Base-by-base conservation (phyloP, 2,113 vertebrate species). In the Erinaceus europaeus region DNA sequence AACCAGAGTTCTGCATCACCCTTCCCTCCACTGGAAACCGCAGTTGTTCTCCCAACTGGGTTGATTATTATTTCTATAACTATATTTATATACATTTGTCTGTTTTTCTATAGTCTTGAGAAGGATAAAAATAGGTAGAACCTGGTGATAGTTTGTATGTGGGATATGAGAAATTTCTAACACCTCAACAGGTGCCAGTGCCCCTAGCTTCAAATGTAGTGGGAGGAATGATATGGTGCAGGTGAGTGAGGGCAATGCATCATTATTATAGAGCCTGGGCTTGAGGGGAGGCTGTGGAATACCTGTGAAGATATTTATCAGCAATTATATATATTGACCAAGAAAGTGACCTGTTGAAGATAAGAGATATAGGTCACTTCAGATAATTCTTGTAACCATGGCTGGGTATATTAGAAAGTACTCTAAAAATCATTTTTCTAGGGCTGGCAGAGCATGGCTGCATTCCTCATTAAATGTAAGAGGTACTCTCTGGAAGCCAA, bases 381-480 rank as follows among this genome's bases (percentile, higher is more conserved):
- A 44, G 23, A 21, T 34, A 76, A 57, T 76, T 46, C 44, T 88
- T 83, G 65, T 40, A 85, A 67, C 50, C 17, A 11, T 1, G 18
- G 53, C 61, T 82, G 52, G 13, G 23, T 32, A 7, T 52, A 34
- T 73, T 84, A 82, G 67, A 73, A 88, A 36, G 34, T 62, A 69
- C 17, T 53, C 18, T 73, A 21, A 50, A n/a, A 78, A 69, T 71
- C 29, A 42, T 48, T 92, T 89, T 62, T 29, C 78, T 68, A 55
- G 5, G 72, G 57, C 50, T 50, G 12, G 46, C 57, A 71, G 52
- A 84, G 73, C 46, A 77, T 55, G 76, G 23, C 44, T 69, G 86
- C 68, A 44, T 81, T 87, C 80, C 76, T 94, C 76, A 91, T 86
- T 88, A 86, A 86, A 36, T 81, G 52, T 84, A 50, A 42, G 62